These are phyloP conservation scores for Enteromius fasciolatus DNA, from an alignment of 2,797 vertebrate species.

Conservation along the genomic window DNA sequence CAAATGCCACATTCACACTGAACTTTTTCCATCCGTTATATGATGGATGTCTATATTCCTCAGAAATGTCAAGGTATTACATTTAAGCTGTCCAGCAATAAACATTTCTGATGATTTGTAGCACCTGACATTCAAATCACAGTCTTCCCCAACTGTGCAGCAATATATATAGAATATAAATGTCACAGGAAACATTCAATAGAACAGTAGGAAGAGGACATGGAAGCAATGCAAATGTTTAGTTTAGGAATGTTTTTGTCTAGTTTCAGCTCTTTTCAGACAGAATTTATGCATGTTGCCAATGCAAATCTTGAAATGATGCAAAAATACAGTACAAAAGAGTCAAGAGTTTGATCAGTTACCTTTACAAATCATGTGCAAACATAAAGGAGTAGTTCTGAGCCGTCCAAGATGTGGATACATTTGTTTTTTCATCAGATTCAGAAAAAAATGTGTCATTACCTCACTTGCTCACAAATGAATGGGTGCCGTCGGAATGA, in stretches of 20 bases:
- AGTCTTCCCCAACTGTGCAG: constrained; percentile 11
- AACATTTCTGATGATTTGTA: constrained; percentile 50
- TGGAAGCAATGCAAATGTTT: background rate
- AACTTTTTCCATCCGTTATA: constrained; percentile 19
- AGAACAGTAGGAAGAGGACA: background rate
- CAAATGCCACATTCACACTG: constrained; percentile 48
- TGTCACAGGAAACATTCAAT: constrained; percentile 1
- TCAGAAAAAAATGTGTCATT: too few species aligned
- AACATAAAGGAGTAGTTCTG: background rate
- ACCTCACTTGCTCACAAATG: too few species aligned
- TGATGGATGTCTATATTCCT: constrained; percentile 43
- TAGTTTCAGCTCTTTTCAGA: background rate
- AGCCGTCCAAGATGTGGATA: too few species aligned
- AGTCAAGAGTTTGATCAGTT: background rate
- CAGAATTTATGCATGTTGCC: background rate
- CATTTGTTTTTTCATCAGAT: too few species aligned
- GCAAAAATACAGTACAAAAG: background rate
- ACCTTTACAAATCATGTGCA: background rate
- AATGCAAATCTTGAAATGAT: background rate
- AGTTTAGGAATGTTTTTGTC: background rate
- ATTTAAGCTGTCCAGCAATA: constrained; percentile 46
- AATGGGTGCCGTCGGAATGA: too few species aligned
- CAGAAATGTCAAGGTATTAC: constrained; percentile 57
- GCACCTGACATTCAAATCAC: constrained; percentile 52
- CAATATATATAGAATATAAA: constrained; percentile 32